Conservation (phyloP, 2,888 invertebrate species). For the Drosophila mayaguana region DNA sequence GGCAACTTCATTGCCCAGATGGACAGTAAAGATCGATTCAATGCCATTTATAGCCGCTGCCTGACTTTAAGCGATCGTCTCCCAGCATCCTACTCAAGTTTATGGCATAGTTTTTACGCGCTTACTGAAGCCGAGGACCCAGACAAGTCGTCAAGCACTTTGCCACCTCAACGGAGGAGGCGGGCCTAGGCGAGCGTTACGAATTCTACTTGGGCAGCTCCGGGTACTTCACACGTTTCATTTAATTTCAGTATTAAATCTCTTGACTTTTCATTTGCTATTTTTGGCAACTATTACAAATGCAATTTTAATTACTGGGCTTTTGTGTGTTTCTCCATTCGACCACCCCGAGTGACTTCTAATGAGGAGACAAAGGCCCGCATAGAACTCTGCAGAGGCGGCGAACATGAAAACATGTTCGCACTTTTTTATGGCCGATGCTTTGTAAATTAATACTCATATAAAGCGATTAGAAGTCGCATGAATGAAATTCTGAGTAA, state of each 20-base stretch:
- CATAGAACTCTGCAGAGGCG: conserved; percentile 44
- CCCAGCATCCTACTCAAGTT: conserved; percentile 50
- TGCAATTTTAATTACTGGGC: conserved; percentile 62
- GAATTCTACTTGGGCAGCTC: conserved; percentile 34
- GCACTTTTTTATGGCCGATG: conserved; percentile 16
- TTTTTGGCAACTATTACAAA: conserved; percentile 47
- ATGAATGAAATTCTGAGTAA: conserved; percentile 16
- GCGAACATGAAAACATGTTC: conserved; percentile 50
- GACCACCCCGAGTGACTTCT: conserved; percentile 59
- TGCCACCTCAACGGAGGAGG: conserved; percentile 36
- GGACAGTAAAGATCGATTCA: conserved; percentile 66
- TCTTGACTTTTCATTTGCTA: conserved; percentile 5
- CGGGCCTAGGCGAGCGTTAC: conserved; percentile 24
- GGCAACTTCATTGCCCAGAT: conserved; percentile 64
- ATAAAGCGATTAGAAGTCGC: conserved; percentile 50
- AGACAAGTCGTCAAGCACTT: conserved; percentile 28
- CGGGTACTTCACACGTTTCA: conserved; percentile 4
- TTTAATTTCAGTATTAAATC: background rate
- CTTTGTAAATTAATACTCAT: conserved; percentile 35
- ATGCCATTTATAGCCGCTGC: conserved; percentile 62
- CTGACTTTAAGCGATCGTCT: conserved; percentile 56
- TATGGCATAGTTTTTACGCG: conserved; percentile 50
- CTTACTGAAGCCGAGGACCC: conserved; percentile 20
- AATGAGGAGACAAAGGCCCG: conserved; percentile 61
- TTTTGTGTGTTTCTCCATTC: conserved; percentile 55